Evolutionary conservation across 2,888 invertebrate species (phyloP), one percentile per base, ranked within the genome.

Genomic region (Drosophila flavopinicola): DNA sequence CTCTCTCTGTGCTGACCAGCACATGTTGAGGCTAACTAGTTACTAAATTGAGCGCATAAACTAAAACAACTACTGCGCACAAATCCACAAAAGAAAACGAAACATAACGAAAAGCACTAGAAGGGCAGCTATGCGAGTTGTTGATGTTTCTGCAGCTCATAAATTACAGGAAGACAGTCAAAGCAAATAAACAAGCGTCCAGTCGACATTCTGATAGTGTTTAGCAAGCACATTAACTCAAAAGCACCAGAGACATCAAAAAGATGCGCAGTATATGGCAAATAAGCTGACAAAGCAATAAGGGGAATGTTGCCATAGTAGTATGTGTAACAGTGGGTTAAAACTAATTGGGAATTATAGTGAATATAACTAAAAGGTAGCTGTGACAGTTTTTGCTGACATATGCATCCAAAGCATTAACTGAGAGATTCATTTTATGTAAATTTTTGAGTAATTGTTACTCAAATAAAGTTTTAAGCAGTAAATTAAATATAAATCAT

Each of bases 1-100:
- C 9, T 20, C 25, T 6, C 17, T 44, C 25, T 38, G 52, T 44
- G 41, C 15, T 27, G 42, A 17, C 42, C 29, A 20, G 5, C 57
- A 66, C 41, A 66, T 74, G 74, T 78, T 83, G 64, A 66, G 72
- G 66, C 82, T 72, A 83, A 83, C 85, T 82, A 82, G 83, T 85
- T 85, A 77, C 85, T 68, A 83, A 83, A 83, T 83, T 83, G 83
- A 82, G 83, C 85, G 77, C 77, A 77, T 77, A 82, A 78, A 85
- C 78, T 80, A 78, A 82, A 84, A 65, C 78, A 78, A 75, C 71
- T 66, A 66, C 42, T 58, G 49, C 27, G 17, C 33, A 65, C 47
- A 65, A 58, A 48, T 49, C 60, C 27, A 56, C 48, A 48, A 58
- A 17, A 23, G 5, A 30, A 13, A 30, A 13, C n/a, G n/a, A n/a